Conservation (phyloP, 2,888 invertebrate genomes). For the Torymus tubicola region DNA sequence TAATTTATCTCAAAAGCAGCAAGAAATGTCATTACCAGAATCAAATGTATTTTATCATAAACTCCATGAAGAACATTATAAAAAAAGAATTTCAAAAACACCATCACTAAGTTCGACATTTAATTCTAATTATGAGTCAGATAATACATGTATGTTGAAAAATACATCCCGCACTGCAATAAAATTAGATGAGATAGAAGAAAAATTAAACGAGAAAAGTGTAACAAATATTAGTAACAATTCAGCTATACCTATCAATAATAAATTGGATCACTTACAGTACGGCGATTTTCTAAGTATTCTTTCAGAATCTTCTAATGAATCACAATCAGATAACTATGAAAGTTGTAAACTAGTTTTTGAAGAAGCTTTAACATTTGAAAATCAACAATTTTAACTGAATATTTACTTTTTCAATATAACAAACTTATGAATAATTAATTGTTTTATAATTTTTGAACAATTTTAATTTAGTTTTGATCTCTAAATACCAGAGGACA, state of each 20-base stretch:
- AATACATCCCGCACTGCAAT: not conserved
- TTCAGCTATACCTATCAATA: no score
- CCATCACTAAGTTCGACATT: slow-evolving; percentile 4
- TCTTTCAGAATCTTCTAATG: slow-evolving; percentile 50
- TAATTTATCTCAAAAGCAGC: slow-evolving; percentile 1
- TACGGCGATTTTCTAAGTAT: slow-evolving; percentile 31
- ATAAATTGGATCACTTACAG: no score
- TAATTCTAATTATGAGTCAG: slow-evolving; percentile 4
- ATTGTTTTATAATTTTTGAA: no score
- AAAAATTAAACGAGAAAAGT: no score
- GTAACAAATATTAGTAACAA: no score
- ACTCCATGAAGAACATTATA: not conserved
- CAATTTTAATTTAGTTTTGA: no score
- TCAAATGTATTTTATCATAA: not conserved
- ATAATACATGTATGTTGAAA: not conserved
- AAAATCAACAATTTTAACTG: slow-evolving; percentile 17
- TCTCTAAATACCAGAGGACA: no score
- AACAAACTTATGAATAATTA: no score
- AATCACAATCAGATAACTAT: slow-evolving; percentile 40
- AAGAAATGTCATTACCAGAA: not conserved
- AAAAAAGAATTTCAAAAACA: not conserved
- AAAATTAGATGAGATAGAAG: no score
- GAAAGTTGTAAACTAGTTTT: slow-evolving; percentile 50
- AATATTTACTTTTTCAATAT: no score
- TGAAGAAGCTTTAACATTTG: slow-evolving; percentile 44